These are phyloP conservation scores for Acleris sparsana DNA, from an alignment of 2,888 invertebrate species.

Conservation along the genomic window DNA sequence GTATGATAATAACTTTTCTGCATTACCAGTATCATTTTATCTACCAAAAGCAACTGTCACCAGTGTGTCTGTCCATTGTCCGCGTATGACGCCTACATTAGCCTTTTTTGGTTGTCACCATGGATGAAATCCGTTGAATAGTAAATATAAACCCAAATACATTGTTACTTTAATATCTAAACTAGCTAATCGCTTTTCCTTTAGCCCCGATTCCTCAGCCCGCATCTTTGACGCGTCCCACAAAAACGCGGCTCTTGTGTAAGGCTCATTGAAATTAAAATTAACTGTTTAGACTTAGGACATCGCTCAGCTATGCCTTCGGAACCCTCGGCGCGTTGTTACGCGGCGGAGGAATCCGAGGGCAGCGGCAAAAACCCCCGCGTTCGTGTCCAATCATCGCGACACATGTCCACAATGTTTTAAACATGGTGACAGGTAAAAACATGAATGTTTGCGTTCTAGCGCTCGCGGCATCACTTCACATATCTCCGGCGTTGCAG, in stretches of 20 bases:
- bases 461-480: constrained; percentile 33
- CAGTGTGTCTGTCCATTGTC: too few relatives aligned
- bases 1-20: too few relatives aligned
- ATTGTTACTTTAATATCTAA: too few relatives aligned
- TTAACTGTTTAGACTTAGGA: constrained; percentile 22
- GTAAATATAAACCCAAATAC: too few relatives aligned
- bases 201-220: constrained; percentile 1
- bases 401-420: constrained; percentile 64
- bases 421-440: constrained; percentile 47
- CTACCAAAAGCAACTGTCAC: too few relatives aligned
- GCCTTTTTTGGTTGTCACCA: too few relatives aligned
- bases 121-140: too few relatives aligned
- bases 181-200: constrained; percentile 1
- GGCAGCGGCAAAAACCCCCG: constrained; percentile 44
- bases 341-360: constrained; percentile 14
- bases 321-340: constrained; percentile 23
- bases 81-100: too few relatives aligned
- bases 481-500: constrained; percentile 28
- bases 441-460: constrained; percentile 34
- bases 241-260: constrained; percentile 26
- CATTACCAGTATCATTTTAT: too few relatives aligned
- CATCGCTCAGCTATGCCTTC: constrained; percentile 27
- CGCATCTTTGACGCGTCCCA: neutral
- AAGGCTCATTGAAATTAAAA: constrained; percentile 25
- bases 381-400: constrained; percentile 52